These are phyloP conservation scores for Macquaria ambigua DNA, from an alignment of 2,113 vertebrate species.

Conservation along the genomic window DNA sequence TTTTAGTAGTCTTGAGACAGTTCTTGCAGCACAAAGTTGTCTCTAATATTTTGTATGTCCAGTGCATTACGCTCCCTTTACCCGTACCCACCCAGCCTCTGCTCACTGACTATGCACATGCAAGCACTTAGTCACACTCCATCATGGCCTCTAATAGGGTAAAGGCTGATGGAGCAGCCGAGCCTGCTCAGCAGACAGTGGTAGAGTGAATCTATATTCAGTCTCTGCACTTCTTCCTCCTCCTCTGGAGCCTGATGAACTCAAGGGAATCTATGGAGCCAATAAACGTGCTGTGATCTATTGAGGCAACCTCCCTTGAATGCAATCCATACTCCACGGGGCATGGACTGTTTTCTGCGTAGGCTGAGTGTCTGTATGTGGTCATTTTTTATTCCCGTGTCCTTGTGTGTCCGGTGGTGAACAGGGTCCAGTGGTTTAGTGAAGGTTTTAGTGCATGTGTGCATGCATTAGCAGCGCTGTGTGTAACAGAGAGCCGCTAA, in stretches of 20 bases:
- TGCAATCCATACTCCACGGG: slow-evolving; percentile 53
- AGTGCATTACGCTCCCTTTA: slow-evolving; percentile 27
- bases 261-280: slow-evolving; percentile 69
- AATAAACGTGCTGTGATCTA: slow-evolving; percentile 75
- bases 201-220: slow-evolving; percentile 77
- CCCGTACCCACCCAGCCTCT: slow-evolving; percentile 14
- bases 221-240: slow-evolving; percentile 63
- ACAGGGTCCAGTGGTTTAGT: slow-evolving; percentile 18
- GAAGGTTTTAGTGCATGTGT: slow-evolving; percentile 33
- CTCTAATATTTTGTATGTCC: slow-evolving; percentile 30
- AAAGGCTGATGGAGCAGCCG: slow-evolving; percentile 60
- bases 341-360: slow-evolving; percentile 12
- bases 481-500: slow-evolving; percentile 23
- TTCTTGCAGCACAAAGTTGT: neutral
- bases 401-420: slow-evolving; percentile 18
- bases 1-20: neutral
- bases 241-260: slow-evolving; percentile 73
- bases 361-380: slow-evolving; percentile 23
- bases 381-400: slow-evolving; percentile 23
- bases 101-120: slow-evolving; percentile 56
- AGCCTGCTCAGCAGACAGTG: slow-evolving; percentile 69
- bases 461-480: slow-evolving; percentile 24
- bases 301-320: slow-evolving; percentile 59
- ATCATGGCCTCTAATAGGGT: slow-evolving; percentile 73
- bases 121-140: slow-evolving; percentile 61